Percentiles rank a stretch among this genome's conserved stretches.
Conservation (phyloP, 2,888 invertebrate species). For the Prosapia bicincta region DNA sequence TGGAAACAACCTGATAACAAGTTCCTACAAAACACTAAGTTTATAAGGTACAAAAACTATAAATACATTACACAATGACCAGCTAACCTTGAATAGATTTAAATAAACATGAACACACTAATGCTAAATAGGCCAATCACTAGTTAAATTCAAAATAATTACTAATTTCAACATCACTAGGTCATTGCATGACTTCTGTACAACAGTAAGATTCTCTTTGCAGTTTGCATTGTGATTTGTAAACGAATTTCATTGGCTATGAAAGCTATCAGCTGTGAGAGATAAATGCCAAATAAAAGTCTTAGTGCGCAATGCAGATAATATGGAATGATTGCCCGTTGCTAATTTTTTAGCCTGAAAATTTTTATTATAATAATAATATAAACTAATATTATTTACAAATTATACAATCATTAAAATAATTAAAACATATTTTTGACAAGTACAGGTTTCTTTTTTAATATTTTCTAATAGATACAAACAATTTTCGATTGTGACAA, state of each 20-base stretch:
- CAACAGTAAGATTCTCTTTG: conserved; percentile 20
- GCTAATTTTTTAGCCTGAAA: no score
- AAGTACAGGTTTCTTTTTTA: no score
- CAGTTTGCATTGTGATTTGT: conserved; percentile 3
- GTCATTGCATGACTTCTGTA: conserved; percentile 25
- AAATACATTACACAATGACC: not conserved
- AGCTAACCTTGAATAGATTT: conserved; percentile 7
- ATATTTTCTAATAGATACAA: no score
- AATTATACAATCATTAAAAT: no score
- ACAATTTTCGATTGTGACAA: no score
- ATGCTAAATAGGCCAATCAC: conserved; percentile 15
- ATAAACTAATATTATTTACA: no score
- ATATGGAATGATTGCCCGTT: no score
- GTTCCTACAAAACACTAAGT: not conserved
- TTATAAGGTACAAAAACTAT: not conserved
- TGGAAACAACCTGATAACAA: conserved; percentile 5
- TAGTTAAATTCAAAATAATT: conserved; percentile 17
- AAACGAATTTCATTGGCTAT: conserved; percentile 17
- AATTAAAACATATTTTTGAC: no score
- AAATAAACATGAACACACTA: conserved; percentile 21
- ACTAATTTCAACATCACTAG: conserved; percentile 20
- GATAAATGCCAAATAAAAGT: not conserved
- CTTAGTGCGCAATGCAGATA: not conserved
- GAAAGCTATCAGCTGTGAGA: not conserved
- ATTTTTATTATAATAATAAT: no score